Base-by-base conservation (phyloP, 2,888 invertebrate species). In the Coleophora flavipennella region DNA sequence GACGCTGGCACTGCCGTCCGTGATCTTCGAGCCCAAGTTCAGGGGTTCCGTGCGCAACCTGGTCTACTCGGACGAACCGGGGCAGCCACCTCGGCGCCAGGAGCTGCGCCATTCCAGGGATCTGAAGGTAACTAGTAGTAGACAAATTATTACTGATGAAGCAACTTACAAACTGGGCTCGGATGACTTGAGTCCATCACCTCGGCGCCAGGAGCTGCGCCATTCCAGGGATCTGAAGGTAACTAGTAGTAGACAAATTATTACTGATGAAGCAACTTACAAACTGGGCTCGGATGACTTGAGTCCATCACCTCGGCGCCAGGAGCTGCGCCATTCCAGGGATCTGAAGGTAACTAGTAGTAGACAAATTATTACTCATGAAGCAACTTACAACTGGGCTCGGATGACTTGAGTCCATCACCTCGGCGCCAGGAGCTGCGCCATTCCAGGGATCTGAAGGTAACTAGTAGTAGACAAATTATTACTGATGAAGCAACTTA, bases 1-100 rank as follows among this genome's bases (percentile, higher is more conserved):
- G 9, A 86, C 93, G 38, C 80, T 97, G 44, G 94, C 96, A 1
- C 76, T 96, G 48, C 96, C 96, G 2, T 94, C 94, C 51, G 96
- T 95, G 44, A 94, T 96, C 55, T 96, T 96, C 69, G 96, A 97
- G 76, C 96, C 96, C 2, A 88, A 95, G 58, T 96, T 96, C 75
- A 90, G 92, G 31, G 98, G 97, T 0, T 90, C 94, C 28, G 92
- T 99, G 14, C 86, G 97, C 43, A 98, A 98, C 77, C 86, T 99
- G 54, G 93, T 97, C 45, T 95, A 95, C 76, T 93, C 92, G 14
- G 95, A 95, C 63, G 88, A 91, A 37, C 92, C 93, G 29, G 92
- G 91, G 11, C 90, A 91, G 45, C 87, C 90, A 13, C 91, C 93
- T 0, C 80, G 93, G 55, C 85, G 95, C 39, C 95, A 97, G 77